Evolutionary conservation across 2,888 invertebrate genomes (phyloP).

Genomic region (Aspidapion aeneum): DNA sequence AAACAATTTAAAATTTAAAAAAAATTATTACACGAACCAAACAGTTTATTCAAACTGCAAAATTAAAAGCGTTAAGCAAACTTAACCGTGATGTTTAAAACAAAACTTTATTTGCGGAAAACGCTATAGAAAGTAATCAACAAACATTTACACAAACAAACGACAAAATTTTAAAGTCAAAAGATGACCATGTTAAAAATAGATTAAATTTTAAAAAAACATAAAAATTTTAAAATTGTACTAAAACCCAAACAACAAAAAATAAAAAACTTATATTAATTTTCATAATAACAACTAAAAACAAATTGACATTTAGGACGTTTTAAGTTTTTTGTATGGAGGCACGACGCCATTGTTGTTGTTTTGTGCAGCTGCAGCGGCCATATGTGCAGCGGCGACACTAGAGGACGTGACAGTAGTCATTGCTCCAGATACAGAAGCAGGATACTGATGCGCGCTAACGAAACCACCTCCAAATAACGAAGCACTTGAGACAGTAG

Average conservation of each 20-base stretch:
- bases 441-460: conserved; percentile 44
- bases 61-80: not conserved
- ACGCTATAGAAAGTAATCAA: not conserved
- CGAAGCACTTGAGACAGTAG: conserved; percentile 46
- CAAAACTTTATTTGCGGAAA: not conserved
- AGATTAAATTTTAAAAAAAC: conserved; percentile 15
- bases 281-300: conserved; percentile 5
- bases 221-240: conserved; percentile 6
- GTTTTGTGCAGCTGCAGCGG: conserved; percentile 49
- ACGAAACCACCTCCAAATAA: conserved; percentile 40
- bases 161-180: not conserved
- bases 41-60: not conserved
- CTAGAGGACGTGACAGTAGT: conserved; percentile 38
- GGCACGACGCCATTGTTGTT: conserved; percentile 62
- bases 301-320: conserved; percentile 57
- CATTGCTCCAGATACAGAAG: conserved; percentile 44
- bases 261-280: too few species aligned
- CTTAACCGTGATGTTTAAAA: not conserved
- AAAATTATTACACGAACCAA: not conserved
- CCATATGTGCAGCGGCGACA: conserved; percentile 40
- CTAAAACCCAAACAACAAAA: not conserved
- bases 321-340: conserved; percentile 90
- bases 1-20: not conserved
- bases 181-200: not conserved
- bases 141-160: not conserved